Base-by-base conservation (phyloP, 2,888 invertebrate species). In the Perithous albicinctus region DNA sequence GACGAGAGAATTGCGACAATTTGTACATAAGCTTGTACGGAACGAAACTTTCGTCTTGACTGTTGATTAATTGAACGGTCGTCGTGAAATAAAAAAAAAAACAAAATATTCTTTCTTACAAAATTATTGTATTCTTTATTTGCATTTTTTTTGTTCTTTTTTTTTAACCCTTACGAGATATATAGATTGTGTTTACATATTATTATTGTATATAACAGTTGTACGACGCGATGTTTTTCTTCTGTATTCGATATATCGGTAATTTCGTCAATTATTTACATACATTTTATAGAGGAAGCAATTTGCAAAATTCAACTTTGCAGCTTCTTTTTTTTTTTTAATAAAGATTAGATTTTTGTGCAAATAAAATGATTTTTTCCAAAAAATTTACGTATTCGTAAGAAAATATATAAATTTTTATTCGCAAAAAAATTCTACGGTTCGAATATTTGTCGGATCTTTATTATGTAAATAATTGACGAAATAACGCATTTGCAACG, bases 11-110 rank as follows among this genome's bases (percentile, higher is more conserved):
- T 69, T 72, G 69, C 81, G 67, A 61, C 26, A 73, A 80, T 77
- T 54, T 81, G 76, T 81, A 81, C 80, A 77, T 69, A 77, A 20
- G 73, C 54, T n/a, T 46, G 43, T 77, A 72, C 76, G 59, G 18
- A 80, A 80, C 73, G n/a, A n/a, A 41, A 76, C 48, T 80, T 61
- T 23, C 48, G 51, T 20, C 10, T 51, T 64, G 64, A 56, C 35
- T 56, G 67, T 67, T 26, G 29, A 78, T 26, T 46, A 18, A n/a
- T 23, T 15, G 10, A 56, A 18, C 18, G 20, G 35, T 48, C 51
- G 18, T 48, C 59, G 43, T 67, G 67, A 54, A 51, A 69, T 51
- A 54, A 69, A 35, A 18, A 4, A 61, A 54, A 51, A 69, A 38
- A 54, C 51, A 35, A 18, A 4, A 61, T 20, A 61, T 63, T 56